Percentiles rank a stretch among this genome's conserved stretches.
Conservation (phyloP, 2,888 invertebrate species). For the Drosophila nigricruria region DNA sequence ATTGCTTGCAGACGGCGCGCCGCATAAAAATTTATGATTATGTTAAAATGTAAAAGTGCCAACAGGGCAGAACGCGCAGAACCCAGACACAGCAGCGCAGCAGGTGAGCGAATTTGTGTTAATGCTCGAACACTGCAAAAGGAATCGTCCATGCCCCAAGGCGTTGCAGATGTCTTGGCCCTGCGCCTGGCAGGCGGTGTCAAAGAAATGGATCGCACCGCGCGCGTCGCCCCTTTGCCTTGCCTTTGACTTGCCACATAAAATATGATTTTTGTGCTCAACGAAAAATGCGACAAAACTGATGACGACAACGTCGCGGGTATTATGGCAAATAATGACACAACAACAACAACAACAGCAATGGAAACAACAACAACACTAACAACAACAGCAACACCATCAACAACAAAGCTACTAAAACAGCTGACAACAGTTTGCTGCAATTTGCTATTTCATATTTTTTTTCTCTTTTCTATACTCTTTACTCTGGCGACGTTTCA, state of each 20-base stretch:
- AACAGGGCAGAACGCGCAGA: slow-evolving; percentile 40
- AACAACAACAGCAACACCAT: slow-evolving; percentile 29
- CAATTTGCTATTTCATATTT: slow-evolving; percentile 48
- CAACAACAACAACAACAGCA: slow-evolving; percentile 23
- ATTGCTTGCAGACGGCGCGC: slow-evolving; percentile 72
- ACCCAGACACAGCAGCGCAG: slow-evolving; percentile 44
- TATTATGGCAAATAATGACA: slow-evolving; percentile 73
- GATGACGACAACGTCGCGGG: slow-evolving; percentile 66
- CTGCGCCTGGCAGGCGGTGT: slow-evolving; percentile 12
- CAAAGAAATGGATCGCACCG: slow-evolving; percentile 26
- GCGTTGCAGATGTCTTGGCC: slow-evolving; percentile 32
- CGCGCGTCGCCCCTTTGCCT: slow-evolving; percentile 10
- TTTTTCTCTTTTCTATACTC: slow-evolving; percentile 25
- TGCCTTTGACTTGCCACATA: slow-evolving; percentile 38
- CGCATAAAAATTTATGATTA: slow-evolving; percentile 81
- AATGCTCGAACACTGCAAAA: slow-evolving; percentile 57
- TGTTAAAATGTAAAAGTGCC: slow-evolving; percentile 80
- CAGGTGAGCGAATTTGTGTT: slow-evolving; percentile 79
- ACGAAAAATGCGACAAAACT: slow-evolving; percentile 73
- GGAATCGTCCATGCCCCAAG: slow-evolving; percentile 25
- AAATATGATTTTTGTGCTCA: slow-evolving; percentile 67
- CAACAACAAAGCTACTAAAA: slow-evolving; percentile 30
- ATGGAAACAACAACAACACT: slow-evolving; percentile 13
- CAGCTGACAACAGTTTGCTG: slow-evolving; percentile 65
- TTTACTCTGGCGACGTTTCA: no score